Percentiles rank a stretch among this genome's conserved stretches.
These are phyloP conservation scores for Megalops cyprinoides DNA, from an alignment of 2,797 vertebrate species.

Conservation along the genomic window DNA sequence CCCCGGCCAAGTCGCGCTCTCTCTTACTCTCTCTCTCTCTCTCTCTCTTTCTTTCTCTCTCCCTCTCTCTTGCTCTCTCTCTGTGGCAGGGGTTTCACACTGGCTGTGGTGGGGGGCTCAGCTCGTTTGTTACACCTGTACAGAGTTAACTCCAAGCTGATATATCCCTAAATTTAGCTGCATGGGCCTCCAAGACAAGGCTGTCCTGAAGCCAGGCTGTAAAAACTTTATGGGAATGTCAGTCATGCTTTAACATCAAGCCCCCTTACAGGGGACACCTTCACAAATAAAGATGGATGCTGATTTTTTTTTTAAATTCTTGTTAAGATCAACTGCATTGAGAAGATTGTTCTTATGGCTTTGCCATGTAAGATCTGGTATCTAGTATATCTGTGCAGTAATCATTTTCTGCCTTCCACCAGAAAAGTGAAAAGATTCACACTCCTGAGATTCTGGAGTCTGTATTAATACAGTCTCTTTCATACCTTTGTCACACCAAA, in stretches of 20 bases:
- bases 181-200: slow-evolving; percentile 40
- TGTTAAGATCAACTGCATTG: not conserved
- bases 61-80: not conserved
- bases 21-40: too few relatives aligned
- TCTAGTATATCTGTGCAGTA: slow-evolving; percentile 26
- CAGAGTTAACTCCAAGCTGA: slow-evolving; percentile 49
- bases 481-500: too few relatives aligned
- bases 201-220: slow-evolving; percentile 54
- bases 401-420: not conserved
- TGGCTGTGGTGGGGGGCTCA: not conserved
- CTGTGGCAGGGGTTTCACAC: not conserved
- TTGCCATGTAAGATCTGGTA: not conserved
- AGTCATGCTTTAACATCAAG: slow-evolving; percentile 41
- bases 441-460: not conserved
- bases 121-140: slow-evolving; percentile 43
- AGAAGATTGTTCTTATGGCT: not conserved
- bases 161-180: slow-evolving; percentile 38
- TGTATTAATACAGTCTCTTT: too few relatives aligned
- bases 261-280: slow-evolving; percentile 21
- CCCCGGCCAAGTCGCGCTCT: slow-evolving; percentile 53
- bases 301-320: not conserved
- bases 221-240: slow-evolving; percentile 64
- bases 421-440: not conserved
- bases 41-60: not conserved
- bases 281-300: slow-evolving; percentile 18